Conservation (phyloP, 35 echinoderm and acorn worm genomes). For the Holothuria glaberrima region DNA sequence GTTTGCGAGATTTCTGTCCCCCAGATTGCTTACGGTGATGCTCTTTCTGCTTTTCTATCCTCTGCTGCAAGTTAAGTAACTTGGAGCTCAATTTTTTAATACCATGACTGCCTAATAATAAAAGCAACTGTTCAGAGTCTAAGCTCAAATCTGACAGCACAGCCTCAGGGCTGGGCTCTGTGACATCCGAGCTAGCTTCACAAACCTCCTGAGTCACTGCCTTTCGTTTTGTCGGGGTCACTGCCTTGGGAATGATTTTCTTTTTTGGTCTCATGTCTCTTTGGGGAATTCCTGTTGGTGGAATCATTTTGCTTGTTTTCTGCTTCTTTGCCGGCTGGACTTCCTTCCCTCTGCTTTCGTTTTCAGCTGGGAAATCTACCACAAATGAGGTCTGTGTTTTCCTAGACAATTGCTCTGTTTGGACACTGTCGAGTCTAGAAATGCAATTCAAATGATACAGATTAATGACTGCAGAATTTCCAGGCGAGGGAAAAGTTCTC, state of each 20-base stretch:
- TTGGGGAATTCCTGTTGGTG: conserved; percentile 7
- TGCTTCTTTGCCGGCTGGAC: conserved; percentile 21
- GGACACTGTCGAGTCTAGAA: background rate
- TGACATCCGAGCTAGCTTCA: background rate
- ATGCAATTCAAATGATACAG: too few species aligned
- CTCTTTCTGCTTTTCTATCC: conserved; percentile 91
- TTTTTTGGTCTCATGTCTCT: conserved; percentile 33
- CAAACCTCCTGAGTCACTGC: conserved; percentile 16
- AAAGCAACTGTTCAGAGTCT: conserved; percentile 86
- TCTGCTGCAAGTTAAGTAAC: conserved; percentile 76
- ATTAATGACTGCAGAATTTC: too few species aligned
- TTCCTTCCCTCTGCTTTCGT: background rate
- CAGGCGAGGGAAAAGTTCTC: too few species aligned
- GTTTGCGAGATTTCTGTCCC: conserved; percentile 39
- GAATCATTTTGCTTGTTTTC: conserved; percentile 5
- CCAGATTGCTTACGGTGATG: conserved; percentile 71
- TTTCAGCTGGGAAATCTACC: background rate
- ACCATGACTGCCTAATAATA: conserved; percentile 78
- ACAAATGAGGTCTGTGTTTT: background rate
- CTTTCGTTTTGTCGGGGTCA: conserved; percentile 27
- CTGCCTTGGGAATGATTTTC: background rate
- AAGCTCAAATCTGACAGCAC: conserved; percentile 83
- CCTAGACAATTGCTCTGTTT: background rate
- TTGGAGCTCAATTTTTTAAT: conserved; percentile 89
- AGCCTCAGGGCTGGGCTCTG: conserved; percentile 47